phyloP scores from a whole-genome alignment of 2,797 vertebrate species.

The Onychomys arenicola region DNA sequence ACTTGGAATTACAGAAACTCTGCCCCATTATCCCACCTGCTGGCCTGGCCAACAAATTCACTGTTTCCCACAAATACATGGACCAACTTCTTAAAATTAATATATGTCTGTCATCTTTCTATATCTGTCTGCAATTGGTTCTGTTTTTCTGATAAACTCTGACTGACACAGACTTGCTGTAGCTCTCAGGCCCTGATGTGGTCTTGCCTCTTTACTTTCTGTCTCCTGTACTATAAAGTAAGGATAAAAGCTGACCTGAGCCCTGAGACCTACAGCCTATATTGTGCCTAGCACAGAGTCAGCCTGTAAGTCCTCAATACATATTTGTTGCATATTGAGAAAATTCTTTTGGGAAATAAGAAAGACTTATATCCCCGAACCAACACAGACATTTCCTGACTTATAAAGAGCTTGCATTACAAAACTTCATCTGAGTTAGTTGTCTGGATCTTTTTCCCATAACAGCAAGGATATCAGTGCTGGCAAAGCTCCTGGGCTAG shows the following conservation, averaged over 20 bases:
- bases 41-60: not conserved
- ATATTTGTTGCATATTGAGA: slow-evolving; percentile 42
- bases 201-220: not conserved
- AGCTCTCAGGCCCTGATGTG: not conserved
- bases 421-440: slow-evolving; percentile 72
- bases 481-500: slow-evolving; percentile 68
- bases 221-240: not conserved
- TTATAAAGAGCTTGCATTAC: slow-evolving; percentile 71
- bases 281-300: not conserved
- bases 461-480: slow-evolving; percentile 69
- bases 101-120: not conserved
- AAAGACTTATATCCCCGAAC: slow-evolving; percentile 50
- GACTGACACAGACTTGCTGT: not conserved
- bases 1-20: not conserved
- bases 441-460: slow-evolving; percentile 72
- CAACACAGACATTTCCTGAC: slow-evolving; percentile 44
- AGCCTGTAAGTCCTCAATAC: not conserved
- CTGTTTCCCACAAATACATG: no score
- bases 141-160: not conserved
- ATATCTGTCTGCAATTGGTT: not conserved
- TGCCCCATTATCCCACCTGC: not conserved
- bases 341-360: slow-evolving; percentile 64
- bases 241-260: not conserved
- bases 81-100: not conserved
- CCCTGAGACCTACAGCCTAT: not conserved